phyloP scores from a whole-genome alignment of 2,113 vertebrate species.

The Pseudopodoces humilis region DNA sequence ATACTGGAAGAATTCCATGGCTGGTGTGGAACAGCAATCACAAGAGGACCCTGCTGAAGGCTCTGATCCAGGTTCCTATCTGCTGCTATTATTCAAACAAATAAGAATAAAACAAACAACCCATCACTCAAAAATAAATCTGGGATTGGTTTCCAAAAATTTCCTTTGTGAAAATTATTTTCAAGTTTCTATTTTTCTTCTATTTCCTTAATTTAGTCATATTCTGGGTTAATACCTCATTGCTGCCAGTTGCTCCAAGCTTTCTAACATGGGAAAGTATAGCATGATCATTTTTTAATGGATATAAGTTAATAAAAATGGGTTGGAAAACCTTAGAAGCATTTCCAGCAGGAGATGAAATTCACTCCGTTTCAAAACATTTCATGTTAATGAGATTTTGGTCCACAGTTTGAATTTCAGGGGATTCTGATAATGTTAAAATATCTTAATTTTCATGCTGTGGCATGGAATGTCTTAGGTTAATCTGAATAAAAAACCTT shows the following conservation, averaged over 20 bases:
- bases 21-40: neutral
- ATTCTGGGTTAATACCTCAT: neutral
- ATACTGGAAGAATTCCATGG: neutral
- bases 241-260: neutral
- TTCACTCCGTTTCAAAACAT: neutral
- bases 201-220: neutral
- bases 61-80: neutral
- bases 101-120: neutral
- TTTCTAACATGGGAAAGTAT: neutral
- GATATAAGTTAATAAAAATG: constrained; percentile 2
- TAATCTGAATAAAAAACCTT: neutral
- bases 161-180: neutral
- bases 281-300: neutral
- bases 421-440: neutral
- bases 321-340: neutral
- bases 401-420: neutral
- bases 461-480: neutral
- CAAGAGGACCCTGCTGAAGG: neutral
- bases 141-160: neutral
- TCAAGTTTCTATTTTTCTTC: neutral
- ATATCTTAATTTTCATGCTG: neutral
- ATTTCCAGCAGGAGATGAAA: neutral
- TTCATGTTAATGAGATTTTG: neutral
- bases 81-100: neutral
- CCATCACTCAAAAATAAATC: neutral